These are phyloP conservation scores for Phymastichus coffea DNA, from an alignment of 1,140 invertebrate genomes.

Conservation along the genomic window DNA sequence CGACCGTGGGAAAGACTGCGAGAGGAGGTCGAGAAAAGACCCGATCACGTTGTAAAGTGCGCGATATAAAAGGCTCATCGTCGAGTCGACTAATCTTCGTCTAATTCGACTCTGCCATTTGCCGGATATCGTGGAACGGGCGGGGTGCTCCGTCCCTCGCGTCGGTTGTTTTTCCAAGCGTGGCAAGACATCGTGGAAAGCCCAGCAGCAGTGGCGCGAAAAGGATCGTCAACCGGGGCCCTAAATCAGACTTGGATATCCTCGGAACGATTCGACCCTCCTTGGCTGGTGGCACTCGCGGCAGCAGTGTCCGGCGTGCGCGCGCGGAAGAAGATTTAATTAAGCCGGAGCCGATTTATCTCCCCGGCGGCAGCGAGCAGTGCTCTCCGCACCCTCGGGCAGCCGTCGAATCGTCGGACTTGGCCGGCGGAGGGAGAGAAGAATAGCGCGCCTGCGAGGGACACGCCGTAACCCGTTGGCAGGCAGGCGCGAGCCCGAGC, in stretches of 20 bases:
- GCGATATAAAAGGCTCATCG: no score
- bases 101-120: no score
- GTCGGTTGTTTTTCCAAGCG: no score
- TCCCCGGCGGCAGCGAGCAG: slow-evolving; percentile 55
- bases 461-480: not conserved
- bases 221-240: no score
- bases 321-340: slow-evolving; percentile 58
- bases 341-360: slow-evolving; percentile 59
- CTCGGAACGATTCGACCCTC: slow-evolving; percentile 53
- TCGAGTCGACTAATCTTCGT: no score
- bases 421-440: slow-evolving; percentile 39
- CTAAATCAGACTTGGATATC: slow-evolving; percentile 57
- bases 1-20: no score
- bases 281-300: slow-evolving; percentile 9
- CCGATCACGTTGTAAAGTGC: no score
- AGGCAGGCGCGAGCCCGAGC: slow-evolving; percentile 16
- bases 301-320: slow-evolving; percentile 40
- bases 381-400: slow-evolving; percentile 36
- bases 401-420: slow-evolving; percentile 41
- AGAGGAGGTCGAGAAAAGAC: no score
- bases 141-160: no score
- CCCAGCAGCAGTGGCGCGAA: no score
- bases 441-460: slow-evolving; percentile 26
- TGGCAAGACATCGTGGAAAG: no score
- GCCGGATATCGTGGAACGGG: no score